phyloP scores from a whole-genome alignment of 2,113 vertebrate species.

The Pelobates fuscus region DNA sequence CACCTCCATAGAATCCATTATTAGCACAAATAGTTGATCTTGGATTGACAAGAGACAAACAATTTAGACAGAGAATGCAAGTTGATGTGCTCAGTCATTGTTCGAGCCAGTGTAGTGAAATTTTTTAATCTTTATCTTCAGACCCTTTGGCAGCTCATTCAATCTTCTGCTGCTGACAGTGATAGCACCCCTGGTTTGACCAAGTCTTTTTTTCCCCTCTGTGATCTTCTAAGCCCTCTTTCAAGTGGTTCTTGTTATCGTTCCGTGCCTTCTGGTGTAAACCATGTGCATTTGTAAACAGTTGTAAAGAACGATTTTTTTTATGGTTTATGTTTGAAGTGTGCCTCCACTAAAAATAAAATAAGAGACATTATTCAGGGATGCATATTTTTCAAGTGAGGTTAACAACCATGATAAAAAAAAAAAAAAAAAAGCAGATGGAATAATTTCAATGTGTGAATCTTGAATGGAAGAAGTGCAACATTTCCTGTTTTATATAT shows the following conservation, averaged over 20 bases:
- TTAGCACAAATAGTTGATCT: background rate
- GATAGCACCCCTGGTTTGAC: background rate
- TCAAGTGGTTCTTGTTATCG: background rate
- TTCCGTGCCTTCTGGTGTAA: conserved; percentile 39
- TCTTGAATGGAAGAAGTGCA: too few species aligned
- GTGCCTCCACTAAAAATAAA: conserved; percentile 84
- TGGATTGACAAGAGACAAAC: background rate
- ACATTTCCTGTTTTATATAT: too few species aligned
- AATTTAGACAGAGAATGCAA: background rate
- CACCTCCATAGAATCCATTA: background rate
- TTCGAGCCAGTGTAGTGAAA: conserved; percentile 27
- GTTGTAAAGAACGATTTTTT: conserved; percentile 1
- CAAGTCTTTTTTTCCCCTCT: background rate
- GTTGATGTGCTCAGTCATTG: conserved; percentile 1
- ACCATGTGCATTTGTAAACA: conserved; percentile 59
- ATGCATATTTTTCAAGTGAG: conserved; percentile 2
- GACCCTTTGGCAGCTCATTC: background rate
- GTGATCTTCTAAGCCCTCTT: background rate
- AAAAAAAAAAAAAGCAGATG: too few species aligned
- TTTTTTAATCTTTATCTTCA: background rate
- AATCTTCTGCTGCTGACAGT: background rate
- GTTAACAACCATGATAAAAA: too few species aligned
- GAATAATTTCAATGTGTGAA: too few species aligned
- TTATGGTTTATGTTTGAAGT: conserved; percentile 98
- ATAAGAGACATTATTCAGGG: background rate